Percentiles rank a stretch among this genome's conserved stretches.
Conservation (phyloP, 2,113 vertebrate species). For the Phaethornis superciliosus region DNA sequence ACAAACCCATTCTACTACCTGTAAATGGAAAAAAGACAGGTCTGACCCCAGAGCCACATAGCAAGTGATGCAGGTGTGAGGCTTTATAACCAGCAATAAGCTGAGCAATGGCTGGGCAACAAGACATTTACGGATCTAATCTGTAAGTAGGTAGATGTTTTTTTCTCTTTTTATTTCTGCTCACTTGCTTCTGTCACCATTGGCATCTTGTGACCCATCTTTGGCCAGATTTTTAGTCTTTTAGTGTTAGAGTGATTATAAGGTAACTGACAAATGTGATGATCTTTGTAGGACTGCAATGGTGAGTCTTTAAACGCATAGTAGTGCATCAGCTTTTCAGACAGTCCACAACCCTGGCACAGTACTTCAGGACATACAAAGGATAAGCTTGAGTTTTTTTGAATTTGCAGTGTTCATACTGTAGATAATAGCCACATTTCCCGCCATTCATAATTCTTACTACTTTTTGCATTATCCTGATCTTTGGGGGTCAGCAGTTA, state of each 20-base stretch:
- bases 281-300: background rate
- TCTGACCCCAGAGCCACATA: background rate
- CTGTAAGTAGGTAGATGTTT: background rate
- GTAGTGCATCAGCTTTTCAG: background rate
- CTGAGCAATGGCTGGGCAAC: background rate
- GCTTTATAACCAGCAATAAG: background rate
- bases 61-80: background rate
- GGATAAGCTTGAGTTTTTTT: background rate
- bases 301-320: background rate
- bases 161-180: background rate
- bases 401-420: background rate
- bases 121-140: background rate
- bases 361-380: background rate
- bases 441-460: background rate
- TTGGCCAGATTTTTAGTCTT: background rate
- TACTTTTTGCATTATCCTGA: background rate
- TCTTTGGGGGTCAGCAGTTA: background rate
- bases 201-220: background rate
- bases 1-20: background rate
- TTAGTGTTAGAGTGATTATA: background rate
- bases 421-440: background rate
- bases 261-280: background rate
- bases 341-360: background rate
- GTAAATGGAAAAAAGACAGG: background rate
- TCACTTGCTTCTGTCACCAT: background rate